phyloP scores from a whole-genome alignment of 1,140 invertebrate species.

The Brachionus plicatilis region DNA sequence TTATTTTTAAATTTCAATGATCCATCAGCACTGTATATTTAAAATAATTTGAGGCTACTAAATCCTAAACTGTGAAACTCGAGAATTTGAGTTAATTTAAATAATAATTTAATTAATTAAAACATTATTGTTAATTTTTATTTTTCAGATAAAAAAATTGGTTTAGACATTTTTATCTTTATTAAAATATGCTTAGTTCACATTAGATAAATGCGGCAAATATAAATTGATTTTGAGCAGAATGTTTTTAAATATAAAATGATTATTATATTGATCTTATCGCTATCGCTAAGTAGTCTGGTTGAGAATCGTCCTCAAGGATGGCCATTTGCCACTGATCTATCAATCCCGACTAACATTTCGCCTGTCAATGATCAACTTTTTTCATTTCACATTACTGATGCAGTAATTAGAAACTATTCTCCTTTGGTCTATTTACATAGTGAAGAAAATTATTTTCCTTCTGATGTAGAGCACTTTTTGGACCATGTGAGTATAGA shows the following conservation, averaged over 20 bases:
- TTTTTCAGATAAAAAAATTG: not conserved
- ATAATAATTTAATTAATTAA: too few relatives aligned
- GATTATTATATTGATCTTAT: not conserved
- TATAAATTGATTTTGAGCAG: not conserved
- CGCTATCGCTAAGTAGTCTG: not conserved
- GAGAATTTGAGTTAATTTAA: too few relatives aligned
- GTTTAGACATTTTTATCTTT: not conserved
- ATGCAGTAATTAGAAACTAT: not conserved
- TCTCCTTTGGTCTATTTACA: slow-evolving; percentile 19
- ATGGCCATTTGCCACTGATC: not conserved
- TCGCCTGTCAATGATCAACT: not conserved
- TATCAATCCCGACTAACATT: not conserved
- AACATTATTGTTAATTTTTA: not conserved
- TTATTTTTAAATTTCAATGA: too few relatives aligned
- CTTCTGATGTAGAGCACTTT: slow-evolving; percentile 2
- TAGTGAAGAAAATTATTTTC: not conserved
- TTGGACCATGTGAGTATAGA: slow-evolving; percentile 3
- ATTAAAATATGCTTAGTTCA: not conserved
- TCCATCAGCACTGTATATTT: too few relatives aligned
- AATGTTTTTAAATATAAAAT: not conserved
- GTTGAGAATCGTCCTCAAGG: not conserved
- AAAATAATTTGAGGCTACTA: too few relatives aligned
- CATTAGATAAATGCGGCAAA: not conserved
- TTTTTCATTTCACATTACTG: not conserved
- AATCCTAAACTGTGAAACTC: too few relatives aligned